Evolutionary conservation across 30 jellyfish, hydroid and myxozoan species (phyloP).

Genomic region (Calvadosia cruxmelitensis): DNA sequence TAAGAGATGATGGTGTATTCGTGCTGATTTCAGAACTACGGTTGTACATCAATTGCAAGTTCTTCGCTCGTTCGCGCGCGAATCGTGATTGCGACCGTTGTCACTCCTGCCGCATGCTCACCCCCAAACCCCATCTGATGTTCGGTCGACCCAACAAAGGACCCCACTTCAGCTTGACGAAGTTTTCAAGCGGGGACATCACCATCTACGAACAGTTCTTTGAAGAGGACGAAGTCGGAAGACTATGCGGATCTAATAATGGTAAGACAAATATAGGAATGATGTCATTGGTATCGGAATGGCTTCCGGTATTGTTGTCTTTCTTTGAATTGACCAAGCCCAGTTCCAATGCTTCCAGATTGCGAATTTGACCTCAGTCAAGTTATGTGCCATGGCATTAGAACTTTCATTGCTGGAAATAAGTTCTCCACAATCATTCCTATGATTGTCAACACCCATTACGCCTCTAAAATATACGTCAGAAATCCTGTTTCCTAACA

Average conservation of each 20-base stretch:
- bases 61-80: constrained; percentile 57
- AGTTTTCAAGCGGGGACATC: constrained; percentile 85
- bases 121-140: constrained; percentile 77
- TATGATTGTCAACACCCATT: too few species aligned
- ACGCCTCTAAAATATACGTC: too few species aligned
- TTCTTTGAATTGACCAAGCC: too few species aligned
- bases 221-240: constrained; percentile 47
- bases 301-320: too few species aligned
- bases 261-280: constrained; percentile 39
- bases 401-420: too few species aligned
- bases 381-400: too few species aligned
- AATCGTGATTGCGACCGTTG: constrained; percentile 72
- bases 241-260: constrained; percentile 64
- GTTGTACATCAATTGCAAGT: constrained; percentile 73
- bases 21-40: constrained; percentile 58
- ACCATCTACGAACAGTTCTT: constrained; percentile 57
- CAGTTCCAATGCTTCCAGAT: too few species aligned
- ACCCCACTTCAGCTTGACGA: constrained; percentile 87
- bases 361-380: too few species aligned
- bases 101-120: constrained; percentile 29
- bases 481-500: too few species aligned
- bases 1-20: too few species aligned
- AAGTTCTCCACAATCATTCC: too few species aligned
- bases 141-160: constrained; percentile 96
- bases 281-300: too few species aligned